Evolutionary conservation across 2,113 vertebrate species (phyloP), one percentile per base, ranked within the genome.

Genomic region (Phrynosoma platyrhinos): DNA sequence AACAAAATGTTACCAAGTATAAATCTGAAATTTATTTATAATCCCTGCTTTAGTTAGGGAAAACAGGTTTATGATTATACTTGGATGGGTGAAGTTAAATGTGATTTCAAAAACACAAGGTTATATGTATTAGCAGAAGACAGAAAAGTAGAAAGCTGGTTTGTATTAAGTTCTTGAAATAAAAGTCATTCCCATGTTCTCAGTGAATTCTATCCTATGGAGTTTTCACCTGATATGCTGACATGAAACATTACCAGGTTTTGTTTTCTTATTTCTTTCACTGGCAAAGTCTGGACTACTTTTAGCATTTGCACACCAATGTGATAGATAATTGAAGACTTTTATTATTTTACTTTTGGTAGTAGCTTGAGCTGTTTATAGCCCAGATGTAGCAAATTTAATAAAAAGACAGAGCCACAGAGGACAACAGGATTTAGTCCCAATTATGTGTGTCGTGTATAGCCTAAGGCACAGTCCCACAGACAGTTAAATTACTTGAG

Each of bases 11-110:
- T 69, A n/a, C 4, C 72, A 68, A 83, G 36, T 32, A 30, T 82
- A 83, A 82, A 83, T 88, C 62, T 55, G 47, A 78, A 83, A 83
- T 78, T 40, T 82, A 81, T 83, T 78, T 88, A 69, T 36, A 83
- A 82, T 77, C 66, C 21, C 47, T 82, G 72, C 58, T 87, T 74
- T n/a, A 55, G 72, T 21, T 55, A 53, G 47, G 8, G 62, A 40
- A 12, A 77, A 25, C 40, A 77, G 20, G 47, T 36, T 68, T 27
- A 77, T 83, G 76, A 66, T 52, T 40, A 88, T 77, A 76, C 21
- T 66, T 83, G 21, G 53, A 23, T 23, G 20, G 23, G 58, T 4
- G 58, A 62, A 18, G 58, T 76, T 66, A 75, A 77, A 88, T 83
- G 71, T 32, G 72, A 88, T 82, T 76, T 66, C 71, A 40, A 77